Conservation (phyloP, 2,797 vertebrate species). For the Lophotriccus pileatus region DNA sequence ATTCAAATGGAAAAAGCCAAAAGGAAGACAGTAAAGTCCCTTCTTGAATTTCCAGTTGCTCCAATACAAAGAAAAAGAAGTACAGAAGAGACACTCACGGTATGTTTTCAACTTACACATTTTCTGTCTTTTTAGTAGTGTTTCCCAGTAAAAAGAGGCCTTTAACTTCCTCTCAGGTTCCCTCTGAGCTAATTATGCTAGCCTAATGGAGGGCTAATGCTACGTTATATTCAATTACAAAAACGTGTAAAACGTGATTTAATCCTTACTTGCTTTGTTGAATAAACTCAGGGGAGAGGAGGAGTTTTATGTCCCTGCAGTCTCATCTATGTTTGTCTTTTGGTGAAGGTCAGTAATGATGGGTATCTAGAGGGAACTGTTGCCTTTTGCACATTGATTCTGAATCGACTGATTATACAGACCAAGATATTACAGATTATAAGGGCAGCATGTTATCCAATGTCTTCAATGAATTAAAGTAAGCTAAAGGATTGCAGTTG, state of each 20-base stretch:
- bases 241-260: not conserved
- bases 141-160: not conserved
- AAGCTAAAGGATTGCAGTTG: not conserved
- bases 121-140: not conserved
- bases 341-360: not conserved
- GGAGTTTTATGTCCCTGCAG: not conserved
- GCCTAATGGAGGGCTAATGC: not conserved
- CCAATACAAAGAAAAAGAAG: constrained; percentile 80
- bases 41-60: constrained; percentile 77
- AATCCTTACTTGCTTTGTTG: not conserved
- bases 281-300: not conserved
- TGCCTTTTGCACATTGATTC: not conserved
- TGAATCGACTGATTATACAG: not conserved
- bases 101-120: constrained; percentile 56
- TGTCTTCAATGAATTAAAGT: not conserved
- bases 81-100: constrained; percentile 81
- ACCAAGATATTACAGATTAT: not conserved
- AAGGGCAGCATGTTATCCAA: not conserved
- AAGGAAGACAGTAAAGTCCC: constrained; percentile 85
- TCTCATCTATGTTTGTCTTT: not conserved
- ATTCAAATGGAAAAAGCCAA: constrained; percentile 88
- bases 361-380: not conserved
- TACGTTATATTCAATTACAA: not conserved
- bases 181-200: not conserved
- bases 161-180: not conserved